Conservation (phyloP, 2,888 invertebrate species). For the Lypha dubia region DNA sequence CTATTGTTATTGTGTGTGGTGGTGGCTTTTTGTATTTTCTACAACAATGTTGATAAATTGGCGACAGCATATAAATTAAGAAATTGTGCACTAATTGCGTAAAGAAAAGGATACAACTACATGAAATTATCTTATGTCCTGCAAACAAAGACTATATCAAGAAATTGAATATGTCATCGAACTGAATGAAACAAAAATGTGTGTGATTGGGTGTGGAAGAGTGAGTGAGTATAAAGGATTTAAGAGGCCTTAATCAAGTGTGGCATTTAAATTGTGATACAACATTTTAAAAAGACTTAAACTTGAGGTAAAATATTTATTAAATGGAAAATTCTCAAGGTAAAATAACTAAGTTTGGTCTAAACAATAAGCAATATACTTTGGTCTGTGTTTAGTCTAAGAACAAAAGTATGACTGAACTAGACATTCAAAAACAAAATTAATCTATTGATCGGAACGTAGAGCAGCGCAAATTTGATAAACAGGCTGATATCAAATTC, state of each 20-base stretch:
- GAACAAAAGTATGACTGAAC: too few species aligned
- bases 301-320: too few species aligned
- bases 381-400: too few species aligned
- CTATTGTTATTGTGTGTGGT: background rate
- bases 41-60: slow-evolving; percentile 78
- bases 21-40: slow-evolving; percentile 5
- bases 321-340: too few species aligned
- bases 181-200: background rate
- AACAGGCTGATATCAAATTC: too few species aligned
- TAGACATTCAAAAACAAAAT: too few species aligned
- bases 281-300: too few species aligned
- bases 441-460: too few species aligned
- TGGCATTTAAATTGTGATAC: background rate
- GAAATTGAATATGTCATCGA: slow-evolving; percentile 14
- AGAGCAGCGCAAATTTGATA: too few species aligned
- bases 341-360: too few species aligned
- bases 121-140: slow-evolving; percentile 47
- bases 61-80: slow-evolving; percentile 82
- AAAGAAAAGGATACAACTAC: slow-evolving; percentile 74
- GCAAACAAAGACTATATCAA: slow-evolving; percentile 26
- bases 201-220: too few species aligned
- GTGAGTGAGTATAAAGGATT: background rate
- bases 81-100: slow-evolving; percentile 81
- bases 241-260: background rate
- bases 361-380: too few species aligned